A percentile compares a stretch with the other conserved stretches of the same genome.
Evolutionary conservation across 2,113 vertebrate genomes (phyloP).

Genomic region (Embiotoca jacksoni): DNA sequence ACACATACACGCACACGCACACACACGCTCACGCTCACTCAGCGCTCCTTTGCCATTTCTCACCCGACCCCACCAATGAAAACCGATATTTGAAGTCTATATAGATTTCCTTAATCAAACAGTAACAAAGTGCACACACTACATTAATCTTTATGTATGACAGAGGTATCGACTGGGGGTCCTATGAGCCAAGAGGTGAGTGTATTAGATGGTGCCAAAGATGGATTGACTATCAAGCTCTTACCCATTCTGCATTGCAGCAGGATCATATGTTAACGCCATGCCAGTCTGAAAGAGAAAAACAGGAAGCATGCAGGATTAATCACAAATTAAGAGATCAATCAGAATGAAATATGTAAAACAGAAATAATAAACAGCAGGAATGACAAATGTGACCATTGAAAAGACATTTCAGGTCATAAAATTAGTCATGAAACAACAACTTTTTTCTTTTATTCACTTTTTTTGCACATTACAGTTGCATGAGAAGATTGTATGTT

Average conservation of each 20-base stretch:
- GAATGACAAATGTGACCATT: not conserved
- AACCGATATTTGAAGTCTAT: conserved; percentile 50
- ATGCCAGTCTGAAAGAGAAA: conserved; percentile 91
- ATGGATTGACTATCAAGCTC: conserved; percentile 64
- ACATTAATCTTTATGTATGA: conserved; percentile 77
- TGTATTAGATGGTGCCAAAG: conserved; percentile 63
- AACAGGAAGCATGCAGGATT: conserved; percentile 59
- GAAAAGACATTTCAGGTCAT: too few relatives aligned
- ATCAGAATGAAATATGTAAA: not conserved
- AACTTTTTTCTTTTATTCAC: not conserved
- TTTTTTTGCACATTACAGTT: not conserved
- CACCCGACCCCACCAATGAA: conserved; percentile 33
- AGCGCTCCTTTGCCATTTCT: conserved; percentile 30
- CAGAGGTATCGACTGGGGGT: conserved; percentile 64
- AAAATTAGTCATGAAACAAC: too few relatives aligned
- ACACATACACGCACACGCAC: conserved; percentile 11
- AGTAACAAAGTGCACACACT: conserved; percentile 73
- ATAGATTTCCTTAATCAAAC: conserved; percentile 72
- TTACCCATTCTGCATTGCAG: conserved; percentile 98
- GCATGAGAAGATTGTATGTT: not conserved
- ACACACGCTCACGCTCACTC: conserved; percentile 12
- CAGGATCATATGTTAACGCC: conserved; percentile 96
- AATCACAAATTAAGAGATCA: conserved; percentile 4
- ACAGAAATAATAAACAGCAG: not conserved
- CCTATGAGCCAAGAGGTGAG: conserved; percentile 62